A percentile compares a stretch with the other conserved stretches of the same genome.
phyloP scores from a whole-genome alignment of 2,113 vertebrate genomes.

The Hypocryptadius cinnamomeus region DNA sequence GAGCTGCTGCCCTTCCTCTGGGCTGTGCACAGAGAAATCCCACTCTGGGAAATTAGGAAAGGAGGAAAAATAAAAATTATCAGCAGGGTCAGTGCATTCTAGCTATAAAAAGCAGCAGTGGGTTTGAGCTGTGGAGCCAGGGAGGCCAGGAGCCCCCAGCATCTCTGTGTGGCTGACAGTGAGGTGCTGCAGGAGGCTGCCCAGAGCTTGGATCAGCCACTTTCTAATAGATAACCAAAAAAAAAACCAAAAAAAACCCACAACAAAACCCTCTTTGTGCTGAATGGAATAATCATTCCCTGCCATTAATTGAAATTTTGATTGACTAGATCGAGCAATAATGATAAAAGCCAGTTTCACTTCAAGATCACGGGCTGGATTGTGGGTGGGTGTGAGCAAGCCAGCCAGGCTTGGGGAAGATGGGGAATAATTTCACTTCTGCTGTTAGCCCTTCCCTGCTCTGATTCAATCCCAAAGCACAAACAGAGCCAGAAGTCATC shows the following conservation, averaged over 20 bases:
- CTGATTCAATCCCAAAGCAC: neutral
- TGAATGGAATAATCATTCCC: neutral
- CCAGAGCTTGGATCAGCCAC: neutral
- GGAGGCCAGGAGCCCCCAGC: neutral
- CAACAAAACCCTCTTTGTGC: neutral
- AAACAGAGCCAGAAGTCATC: neutral
- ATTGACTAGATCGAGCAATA: neutral
- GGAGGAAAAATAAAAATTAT: neutral
- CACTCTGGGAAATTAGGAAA: accelerated
- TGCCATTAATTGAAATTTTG: neutral
- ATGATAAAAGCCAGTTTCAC: neutral
- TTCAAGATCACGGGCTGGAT: neutral
- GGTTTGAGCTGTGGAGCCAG: neutral
- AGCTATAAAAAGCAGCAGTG: neutral
- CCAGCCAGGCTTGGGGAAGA: neutral
- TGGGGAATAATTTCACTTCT: neutral
- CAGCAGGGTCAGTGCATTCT: neutral
- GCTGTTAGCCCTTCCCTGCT: neutral
- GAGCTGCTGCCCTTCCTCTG: neutral
- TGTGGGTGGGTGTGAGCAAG: neutral
- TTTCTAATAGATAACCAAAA: neutral
- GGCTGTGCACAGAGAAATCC: neutral
- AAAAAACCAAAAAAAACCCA: neutral
- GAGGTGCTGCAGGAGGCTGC: neutral
- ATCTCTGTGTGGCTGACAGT: accelerated